Conservation (phyloP, 1,140 invertebrate species). For the Atta cephalotes region DNA sequence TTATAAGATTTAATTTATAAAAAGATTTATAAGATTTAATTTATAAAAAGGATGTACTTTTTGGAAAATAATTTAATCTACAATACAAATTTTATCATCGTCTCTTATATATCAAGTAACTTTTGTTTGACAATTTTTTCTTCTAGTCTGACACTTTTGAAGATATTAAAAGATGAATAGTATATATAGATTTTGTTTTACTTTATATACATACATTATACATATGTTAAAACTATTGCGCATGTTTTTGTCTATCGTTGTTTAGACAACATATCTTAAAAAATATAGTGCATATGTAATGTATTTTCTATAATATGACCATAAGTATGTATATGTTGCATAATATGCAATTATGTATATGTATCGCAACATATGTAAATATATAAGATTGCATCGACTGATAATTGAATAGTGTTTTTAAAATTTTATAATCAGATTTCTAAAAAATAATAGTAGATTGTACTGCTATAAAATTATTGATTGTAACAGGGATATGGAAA, state of each 20-base stretch:
- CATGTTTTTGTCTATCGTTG: not conserved
- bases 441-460: not conserved
- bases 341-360: not conserved
- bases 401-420: not conserved
- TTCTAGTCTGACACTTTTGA: not conserved
- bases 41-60: not conserved
- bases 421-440: constrained; percentile 1
- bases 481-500: constrained; percentile 51
- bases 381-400: not conserved
- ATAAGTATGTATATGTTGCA: not conserved
- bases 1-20: not conserved
- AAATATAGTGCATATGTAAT: not conserved
- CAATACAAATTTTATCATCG: not conserved
- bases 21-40: not conserved
- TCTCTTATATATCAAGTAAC: not conserved
- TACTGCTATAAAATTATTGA: constrained; percentile 24
- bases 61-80: not conserved
- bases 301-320: not conserved
- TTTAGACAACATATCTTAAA: not conserved
- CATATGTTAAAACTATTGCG: not conserved
- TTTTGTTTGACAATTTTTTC: not conserved
- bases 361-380: not conserved
- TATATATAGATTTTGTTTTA: not conserved
- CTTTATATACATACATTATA: not conserved
- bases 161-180: not conserved